Evolutionary conservation across 1,140 invertebrate genomes (phyloP).

Genomic region (Brachionus angularis): DNA sequence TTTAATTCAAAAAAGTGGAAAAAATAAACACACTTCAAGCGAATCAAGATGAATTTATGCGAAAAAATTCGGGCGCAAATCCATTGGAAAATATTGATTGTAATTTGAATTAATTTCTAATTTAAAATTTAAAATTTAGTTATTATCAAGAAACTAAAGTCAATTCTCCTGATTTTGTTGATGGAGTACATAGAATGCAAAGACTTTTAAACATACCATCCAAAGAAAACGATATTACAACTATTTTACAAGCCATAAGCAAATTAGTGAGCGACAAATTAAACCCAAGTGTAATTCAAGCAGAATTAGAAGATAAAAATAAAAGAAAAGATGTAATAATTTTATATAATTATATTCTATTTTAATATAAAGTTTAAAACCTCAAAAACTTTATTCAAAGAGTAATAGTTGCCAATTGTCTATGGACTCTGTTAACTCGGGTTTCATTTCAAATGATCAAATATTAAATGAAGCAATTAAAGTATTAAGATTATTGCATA

Average conservation of each 20-base stretch:
- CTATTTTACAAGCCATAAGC: conserved; percentile 18
- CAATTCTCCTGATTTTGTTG: conserved; percentile 10
- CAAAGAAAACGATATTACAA: background rate
- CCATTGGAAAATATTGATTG: conserved; percentile 77
- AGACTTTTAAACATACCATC: conserved; percentile 3
- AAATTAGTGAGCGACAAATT: conserved; percentile 29
- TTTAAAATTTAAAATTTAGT: background rate
- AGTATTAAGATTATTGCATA: conserved; percentile 78
- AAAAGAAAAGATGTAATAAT: conserved; percentile 4
- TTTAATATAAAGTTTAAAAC: too few relatives aligned
- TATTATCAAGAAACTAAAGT: too few relatives aligned
- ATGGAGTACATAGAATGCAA: conserved; percentile 10
- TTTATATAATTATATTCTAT: background rate
- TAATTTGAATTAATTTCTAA: conserved; percentile 62
- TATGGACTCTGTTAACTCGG: background rate
- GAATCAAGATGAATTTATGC: conserved; percentile 59
- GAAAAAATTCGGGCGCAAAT: conserved; percentile 66
- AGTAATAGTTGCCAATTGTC: too few relatives aligned
- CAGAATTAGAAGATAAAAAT: background rate
- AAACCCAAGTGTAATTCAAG: conserved; percentile 2
- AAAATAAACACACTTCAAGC: conserved; percentile 68
- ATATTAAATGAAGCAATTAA: conserved; percentile 71
- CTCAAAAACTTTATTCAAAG: too few relatives aligned
- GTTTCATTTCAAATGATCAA: conserved; percentile 47
- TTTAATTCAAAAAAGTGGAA: conserved; percentile 62